Percentiles rank a stretch among this genome's conserved stretches.
These are phyloP conservation scores for Drosophila seclusa DNA, from an alignment of 2,888 invertebrate species.

Conservation along the genomic window DNA sequence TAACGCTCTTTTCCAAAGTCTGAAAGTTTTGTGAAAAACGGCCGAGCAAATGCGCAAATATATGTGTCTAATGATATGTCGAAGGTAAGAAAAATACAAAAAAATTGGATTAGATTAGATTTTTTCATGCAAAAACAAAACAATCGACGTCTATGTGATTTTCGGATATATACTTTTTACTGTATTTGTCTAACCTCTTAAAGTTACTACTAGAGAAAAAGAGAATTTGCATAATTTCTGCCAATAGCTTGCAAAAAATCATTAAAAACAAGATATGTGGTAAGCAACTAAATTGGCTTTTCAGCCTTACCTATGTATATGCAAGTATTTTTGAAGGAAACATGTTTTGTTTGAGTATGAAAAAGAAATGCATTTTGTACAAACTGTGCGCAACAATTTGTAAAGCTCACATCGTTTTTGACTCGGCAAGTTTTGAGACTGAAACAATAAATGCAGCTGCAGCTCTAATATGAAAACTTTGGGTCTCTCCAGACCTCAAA, in stretches of 20 bases:
- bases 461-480: slow-evolving; percentile 52
- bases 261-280: not conserved
- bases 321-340: not conserved
- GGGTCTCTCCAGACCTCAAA: slow-evolving; percentile 14
- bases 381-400: slow-evolving; percentile 31
- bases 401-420: slow-evolving; percentile 22
- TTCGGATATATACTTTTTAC: too few species aligned
- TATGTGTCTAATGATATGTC: slow-evolving; percentile 9
- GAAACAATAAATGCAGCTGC: slow-evolving; percentile 62
- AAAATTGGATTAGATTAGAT: too few species aligned
- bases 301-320: not conserved
- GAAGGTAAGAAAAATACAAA: not conserved
- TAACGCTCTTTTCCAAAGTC: slow-evolving; percentile 46
- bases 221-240: not conserved
- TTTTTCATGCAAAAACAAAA: not conserved
- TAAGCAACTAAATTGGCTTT: not conserved
- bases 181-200: not conserved
- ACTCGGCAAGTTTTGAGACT: slow-evolving; percentile 46
- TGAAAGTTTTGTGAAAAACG: slow-evolving; percentile 39
- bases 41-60: slow-evolving; percentile 12
- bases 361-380: not conserved
- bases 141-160: not conserved
- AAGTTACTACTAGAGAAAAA: not conserved
- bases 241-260: not conserved
- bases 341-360: not conserved